phyloP scores from a whole-genome alignment of 2,113 vertebrate species.

The Forbesichthys agassizii region DNA sequence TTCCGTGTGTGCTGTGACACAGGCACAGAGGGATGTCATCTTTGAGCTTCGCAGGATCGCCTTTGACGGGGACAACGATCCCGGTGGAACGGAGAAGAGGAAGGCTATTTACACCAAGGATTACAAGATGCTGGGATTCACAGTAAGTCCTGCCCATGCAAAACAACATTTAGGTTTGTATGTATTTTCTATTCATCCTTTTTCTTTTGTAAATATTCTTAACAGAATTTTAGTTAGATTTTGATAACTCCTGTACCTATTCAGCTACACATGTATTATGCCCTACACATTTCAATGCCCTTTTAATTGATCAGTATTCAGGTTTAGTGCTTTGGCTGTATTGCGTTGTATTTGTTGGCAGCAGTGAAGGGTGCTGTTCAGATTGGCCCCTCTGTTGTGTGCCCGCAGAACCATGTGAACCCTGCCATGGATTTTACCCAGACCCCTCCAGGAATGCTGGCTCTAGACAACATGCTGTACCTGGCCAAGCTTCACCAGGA shows the following conservation, averaged over 20 bases:
- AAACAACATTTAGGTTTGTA: too few relatives aligned
- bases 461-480: conserved; percentile 98
- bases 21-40: conserved; percentile 95
- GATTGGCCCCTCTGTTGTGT: conserved; percentile 6
- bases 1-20: conserved; percentile 15
- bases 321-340: neutral
- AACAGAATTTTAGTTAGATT: too few relatives aligned
- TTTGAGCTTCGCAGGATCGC: conserved; percentile 95
- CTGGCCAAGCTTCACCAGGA: conserved; percentile 95
- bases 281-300: too few relatives aligned
- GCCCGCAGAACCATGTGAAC: conserved; percentile 90
- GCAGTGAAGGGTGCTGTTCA: neutral
- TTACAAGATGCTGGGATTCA: conserved; percentile 98
- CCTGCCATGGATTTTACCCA: conserved; percentile 97
- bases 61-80: conserved; percentile 92
- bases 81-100: conserved; percentile 89
- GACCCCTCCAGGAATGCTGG: conserved; percentile 96
- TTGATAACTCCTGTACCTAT: too few relatives aligned
- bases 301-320: too few relatives aligned
- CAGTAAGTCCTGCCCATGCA: conserved; percentile 74
- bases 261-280: too few relatives aligned
- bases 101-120: conserved; percentile 97
- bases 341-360: neutral
- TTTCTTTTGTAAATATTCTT: too few relatives aligned
- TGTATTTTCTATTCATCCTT: too few relatives aligned